A percentile compares a stretch with the other conserved stretches of the same genome.
These are phyloP conservation scores for Mionectes macconnelli DNA, from an alignment of 2,113 vertebrate genomes.

Conservation along the genomic window DNA sequence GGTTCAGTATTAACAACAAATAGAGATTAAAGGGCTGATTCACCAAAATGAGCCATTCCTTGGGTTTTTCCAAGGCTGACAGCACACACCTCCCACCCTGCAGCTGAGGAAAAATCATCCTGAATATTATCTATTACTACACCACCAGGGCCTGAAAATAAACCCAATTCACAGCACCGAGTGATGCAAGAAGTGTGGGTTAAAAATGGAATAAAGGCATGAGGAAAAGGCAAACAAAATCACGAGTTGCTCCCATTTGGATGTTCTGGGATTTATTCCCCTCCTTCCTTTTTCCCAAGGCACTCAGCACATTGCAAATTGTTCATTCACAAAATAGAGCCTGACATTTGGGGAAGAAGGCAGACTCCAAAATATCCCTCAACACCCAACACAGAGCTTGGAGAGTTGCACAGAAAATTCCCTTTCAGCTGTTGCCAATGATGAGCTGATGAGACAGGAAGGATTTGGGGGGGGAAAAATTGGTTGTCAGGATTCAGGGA, in stretches of 20 bases:
- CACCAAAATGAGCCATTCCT: not conserved
- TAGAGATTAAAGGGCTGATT: not conserved
- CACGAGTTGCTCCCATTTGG: not conserved
- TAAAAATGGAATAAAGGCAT: not conserved
- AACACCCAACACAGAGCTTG: not conserved
- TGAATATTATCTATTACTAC: not conserved
- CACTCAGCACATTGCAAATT: not conserved
- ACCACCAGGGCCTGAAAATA: not conserved
- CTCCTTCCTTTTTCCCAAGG: not conserved
- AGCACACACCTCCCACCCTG: not conserved
- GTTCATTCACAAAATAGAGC: slow-evolving; percentile 44
- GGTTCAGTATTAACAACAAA: not conserved
- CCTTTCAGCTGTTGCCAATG: not conserved
- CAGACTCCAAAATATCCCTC: not conserved
- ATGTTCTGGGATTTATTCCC: not conserved
- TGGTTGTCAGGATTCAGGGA: not conserved
- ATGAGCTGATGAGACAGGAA: not conserved
- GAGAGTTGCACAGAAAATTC: not conserved
- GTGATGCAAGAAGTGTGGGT: not conserved
- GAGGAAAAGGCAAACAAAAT: not conserved
- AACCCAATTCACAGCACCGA: not conserved
- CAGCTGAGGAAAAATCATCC: not conserved
- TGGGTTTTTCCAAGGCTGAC: not conserved
- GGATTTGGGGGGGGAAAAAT: not conserved
- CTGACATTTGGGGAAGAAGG: slow-evolving; percentile 13